Percentiles rank a stretch among this genome's conserved stretches.
These are phyloP conservation scores for Actenoides hombroni DNA, from an alignment of 2,113 vertebrate species.

Conservation along the genomic window DNA sequence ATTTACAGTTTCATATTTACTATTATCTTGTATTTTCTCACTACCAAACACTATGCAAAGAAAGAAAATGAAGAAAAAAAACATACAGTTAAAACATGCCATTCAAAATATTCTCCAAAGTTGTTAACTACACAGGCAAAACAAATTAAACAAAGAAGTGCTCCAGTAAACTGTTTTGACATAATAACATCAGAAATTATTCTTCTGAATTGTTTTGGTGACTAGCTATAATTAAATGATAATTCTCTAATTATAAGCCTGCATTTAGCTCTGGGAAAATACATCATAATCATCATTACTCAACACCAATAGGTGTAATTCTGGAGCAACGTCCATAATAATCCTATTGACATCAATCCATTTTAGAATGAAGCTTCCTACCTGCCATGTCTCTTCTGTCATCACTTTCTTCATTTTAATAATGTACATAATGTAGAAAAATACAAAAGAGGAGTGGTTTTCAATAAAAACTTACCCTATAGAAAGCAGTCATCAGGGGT, in stretches of 20 bases:
- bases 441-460: not conserved
- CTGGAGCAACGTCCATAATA: not conserved
- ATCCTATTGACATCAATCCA: not conserved
- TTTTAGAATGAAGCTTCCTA: not conserved
- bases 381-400: accelerated
- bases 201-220: not conserved
- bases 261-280: not conserved
- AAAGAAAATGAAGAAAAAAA: not conserved
- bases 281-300: not conserved
- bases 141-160: not conserved
- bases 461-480: slow-evolving; percentile 84
- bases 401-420: not conserved
- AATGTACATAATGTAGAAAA: not conserved
- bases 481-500: slow-evolving; percentile 93
- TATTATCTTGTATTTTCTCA: not conserved
- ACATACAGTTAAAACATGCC: not conserved
- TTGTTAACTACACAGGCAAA: not conserved
- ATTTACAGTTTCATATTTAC: not conserved
- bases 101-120: not conserved
- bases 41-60: not conserved
- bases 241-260: not conserved
- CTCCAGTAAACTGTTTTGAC: not conserved
- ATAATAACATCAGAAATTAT: not conserved
- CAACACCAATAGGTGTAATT: not conserved
- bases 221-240: not conserved